phyloP scores from a whole-genome alignment of 1,140 invertebrate genomes.

The Stegodyphus dumicola region DNA sequence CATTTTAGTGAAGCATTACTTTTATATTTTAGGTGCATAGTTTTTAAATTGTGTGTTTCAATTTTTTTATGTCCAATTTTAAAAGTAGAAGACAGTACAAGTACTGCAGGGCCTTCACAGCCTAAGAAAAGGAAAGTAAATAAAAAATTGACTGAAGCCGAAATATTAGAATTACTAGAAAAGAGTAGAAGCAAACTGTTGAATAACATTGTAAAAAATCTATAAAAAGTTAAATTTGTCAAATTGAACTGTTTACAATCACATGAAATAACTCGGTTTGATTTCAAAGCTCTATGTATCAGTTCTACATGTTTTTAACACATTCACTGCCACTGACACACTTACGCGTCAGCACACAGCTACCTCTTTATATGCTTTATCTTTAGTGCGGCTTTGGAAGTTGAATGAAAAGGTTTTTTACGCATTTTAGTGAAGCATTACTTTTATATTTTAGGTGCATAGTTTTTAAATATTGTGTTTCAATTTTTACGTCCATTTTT shows the following conservation, averaged over 20 bases:
- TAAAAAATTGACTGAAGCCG: constrained; percentile 11
- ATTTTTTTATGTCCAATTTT: not conserved
- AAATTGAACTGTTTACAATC: no score
- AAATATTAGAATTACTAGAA: no score
- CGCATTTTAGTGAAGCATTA: not conserved
- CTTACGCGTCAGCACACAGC: no score
- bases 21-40: not conserved
- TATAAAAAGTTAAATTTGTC: no score
- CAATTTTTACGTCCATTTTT: not conserved
- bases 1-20: not conserved
- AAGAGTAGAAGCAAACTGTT: no score
- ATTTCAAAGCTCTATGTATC: no score
- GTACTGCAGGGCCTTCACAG: no score
- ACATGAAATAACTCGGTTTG: no score
- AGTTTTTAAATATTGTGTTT: constrained; percentile 10
- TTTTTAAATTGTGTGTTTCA: constrained; percentile 14
- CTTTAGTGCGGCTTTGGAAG: not conserved
- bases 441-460: not conserved
- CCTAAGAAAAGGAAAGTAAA: constrained; percentile 16
- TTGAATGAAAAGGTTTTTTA: not conserved
- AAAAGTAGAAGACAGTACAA: not conserved
- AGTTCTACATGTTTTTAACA: no score
- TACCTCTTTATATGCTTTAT: not conserved
- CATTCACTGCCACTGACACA: not conserved
- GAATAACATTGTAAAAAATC: no score